Evolutionary conservation across 2,113 vertebrate genomes (phyloP).

Genomic region (Upupa epops): DNA sequence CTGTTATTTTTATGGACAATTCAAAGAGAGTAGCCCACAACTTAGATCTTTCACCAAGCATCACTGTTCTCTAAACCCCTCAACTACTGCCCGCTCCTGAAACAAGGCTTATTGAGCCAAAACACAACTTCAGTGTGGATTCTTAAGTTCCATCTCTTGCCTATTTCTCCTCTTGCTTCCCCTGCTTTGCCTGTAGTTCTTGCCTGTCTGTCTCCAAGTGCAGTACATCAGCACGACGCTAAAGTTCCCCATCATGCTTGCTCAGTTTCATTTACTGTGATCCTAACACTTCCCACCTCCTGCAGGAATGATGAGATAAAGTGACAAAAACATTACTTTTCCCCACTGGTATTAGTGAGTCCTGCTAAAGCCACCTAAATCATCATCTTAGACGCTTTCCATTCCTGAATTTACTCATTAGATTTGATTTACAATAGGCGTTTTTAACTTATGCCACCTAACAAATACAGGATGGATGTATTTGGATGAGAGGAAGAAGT

Average conservation of each 20-base stretch:
- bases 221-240: not conserved
- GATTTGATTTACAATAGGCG: not conserved
- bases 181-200: not conserved
- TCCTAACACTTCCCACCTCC: not conserved
- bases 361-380: not conserved
- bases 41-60: not conserved
- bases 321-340: not conserved
- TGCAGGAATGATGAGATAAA: not conserved
- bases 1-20: not conserved
- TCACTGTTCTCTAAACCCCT: not conserved
- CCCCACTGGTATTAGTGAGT: not conserved
- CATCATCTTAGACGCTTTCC: not conserved
- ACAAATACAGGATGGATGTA: not conserved
- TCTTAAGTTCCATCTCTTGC: not conserved
- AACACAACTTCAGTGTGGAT: not conserved
- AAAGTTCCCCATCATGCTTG: not conserved
- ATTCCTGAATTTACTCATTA: not conserved
- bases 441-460: not conserved
- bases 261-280: not conserved
- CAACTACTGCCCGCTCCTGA: not conserved
- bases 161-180: not conserved
- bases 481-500: not conserved
- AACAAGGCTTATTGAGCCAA: not conserved
- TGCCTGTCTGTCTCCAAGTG: not conserved
- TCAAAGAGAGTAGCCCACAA: not conserved